Percentiles rank a stretch among this genome's conserved stretches.
Conservation (phyloP, 2,888 invertebrate species). For the Schizotus pectinicornis region DNA sequence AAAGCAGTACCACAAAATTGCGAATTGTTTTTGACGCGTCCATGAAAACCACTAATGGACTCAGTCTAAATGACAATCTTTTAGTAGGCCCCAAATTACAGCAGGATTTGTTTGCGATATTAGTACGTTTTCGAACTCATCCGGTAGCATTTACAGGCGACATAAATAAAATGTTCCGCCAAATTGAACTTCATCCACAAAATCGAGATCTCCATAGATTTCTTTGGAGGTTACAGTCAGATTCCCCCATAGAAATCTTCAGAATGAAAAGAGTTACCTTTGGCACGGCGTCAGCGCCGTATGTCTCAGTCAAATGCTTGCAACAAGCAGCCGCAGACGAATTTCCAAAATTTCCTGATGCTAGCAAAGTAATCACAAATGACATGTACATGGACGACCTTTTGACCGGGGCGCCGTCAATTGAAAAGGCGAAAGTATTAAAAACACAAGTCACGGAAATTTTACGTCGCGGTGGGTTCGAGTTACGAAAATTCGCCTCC, state of each 20-base stretch:
- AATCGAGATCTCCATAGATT: constrained; percentile 10
- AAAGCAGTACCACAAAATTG: background rate
- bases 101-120: background rate
- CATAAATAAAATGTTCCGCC: constrained; percentile 24
- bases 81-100: background rate
- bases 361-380: background rate
- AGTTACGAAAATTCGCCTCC: constrained; percentile 6
- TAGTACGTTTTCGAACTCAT: background rate
- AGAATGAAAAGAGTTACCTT: background rate
- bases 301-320: constrained; percentile 4
- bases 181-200: constrained; percentile 6
- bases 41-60: background rate
- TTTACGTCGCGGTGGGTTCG: constrained; percentile 13
- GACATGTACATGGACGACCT: constrained; percentile 29
- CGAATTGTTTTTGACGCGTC: background rate
- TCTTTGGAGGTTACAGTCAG: constrained; percentile 3
- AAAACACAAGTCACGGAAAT: constrained; percentile 16
- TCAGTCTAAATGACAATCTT: background rate
- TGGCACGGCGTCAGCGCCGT: background rate
- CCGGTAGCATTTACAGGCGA: constrained; percentile 10
- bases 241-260: background rate
- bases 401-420: constrained; percentile 11
- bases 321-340: constrained; percentile 12
- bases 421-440: constrained; percentile 12
- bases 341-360: background rate